phyloP scores from a whole-genome alignment of 1,140 invertebrate species.

The Babylonia areolata region DNA sequence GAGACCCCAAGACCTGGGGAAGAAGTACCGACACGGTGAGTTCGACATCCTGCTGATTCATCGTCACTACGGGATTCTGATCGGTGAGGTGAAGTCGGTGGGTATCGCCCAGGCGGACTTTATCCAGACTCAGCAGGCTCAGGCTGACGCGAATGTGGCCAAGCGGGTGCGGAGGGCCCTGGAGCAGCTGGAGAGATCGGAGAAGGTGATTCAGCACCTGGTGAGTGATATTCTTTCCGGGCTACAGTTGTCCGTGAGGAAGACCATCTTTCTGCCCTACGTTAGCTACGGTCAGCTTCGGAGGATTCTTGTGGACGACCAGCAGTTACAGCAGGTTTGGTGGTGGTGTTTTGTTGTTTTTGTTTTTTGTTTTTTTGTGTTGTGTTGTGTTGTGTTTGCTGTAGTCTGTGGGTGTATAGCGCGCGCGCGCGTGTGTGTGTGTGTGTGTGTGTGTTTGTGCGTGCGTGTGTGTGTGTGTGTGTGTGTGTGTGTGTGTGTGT shows the following conservation, averaged over 20 bases:
- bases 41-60: conserved; percentile 28
- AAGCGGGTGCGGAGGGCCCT: not conserved
- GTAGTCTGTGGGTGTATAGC: no score
- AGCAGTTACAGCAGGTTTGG: no score
- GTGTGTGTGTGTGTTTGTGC: no score
- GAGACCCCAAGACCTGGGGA: not conserved
- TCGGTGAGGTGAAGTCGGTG: conserved; percentile 27
- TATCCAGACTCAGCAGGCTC: not conserved
- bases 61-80: conserved; percentile 5
- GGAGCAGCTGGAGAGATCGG: conserved; percentile 11
- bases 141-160: not conserved
- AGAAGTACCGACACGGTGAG: not conserved
- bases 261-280: conserved; percentile 13
- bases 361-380: no score
- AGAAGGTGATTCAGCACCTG: not conserved
- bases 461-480: no score
- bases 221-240: not conserved
- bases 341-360: not conserved
- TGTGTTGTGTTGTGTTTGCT: no score
- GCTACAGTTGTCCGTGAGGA: not conserved
- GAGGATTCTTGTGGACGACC: no score
- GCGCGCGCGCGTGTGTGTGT: no score
- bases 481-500: no score
- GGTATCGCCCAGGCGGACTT: not conserved
- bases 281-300: not conserved